Percentiles rank a stretch among this genome's conserved stretches.
Conservation (phyloP, 2,797 vertebrate genomes). For the Strix occidentalis region DNA sequence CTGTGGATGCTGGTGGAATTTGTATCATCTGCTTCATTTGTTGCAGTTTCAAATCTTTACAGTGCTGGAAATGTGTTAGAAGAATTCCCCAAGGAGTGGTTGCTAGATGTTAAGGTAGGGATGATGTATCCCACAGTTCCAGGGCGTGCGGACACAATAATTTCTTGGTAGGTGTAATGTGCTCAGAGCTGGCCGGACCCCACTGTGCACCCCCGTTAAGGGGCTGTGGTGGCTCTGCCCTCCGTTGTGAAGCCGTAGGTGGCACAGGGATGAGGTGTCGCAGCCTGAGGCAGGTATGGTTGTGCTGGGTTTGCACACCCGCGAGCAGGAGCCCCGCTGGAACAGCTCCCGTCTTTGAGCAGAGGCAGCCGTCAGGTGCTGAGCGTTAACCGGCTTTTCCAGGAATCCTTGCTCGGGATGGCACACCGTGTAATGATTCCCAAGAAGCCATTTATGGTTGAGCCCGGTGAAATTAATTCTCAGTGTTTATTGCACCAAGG, state of each 20-base stretch:
- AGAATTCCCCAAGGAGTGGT: neutral
- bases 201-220: neutral
- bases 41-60: neutral
- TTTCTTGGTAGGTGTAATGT: neutral
- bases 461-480: neutral
- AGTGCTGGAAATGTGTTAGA: neutral
- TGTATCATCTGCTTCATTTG: neutral
- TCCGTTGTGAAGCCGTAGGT: fast-evolving
- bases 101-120: neutral
- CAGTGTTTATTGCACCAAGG: neutral
- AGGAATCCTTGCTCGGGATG: neutral
- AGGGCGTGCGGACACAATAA: neutral
- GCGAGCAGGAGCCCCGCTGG: neutral
- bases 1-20: neutral
- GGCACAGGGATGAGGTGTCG: neutral
- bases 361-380: neutral
- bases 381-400: neutral
- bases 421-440: neutral
- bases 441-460: neutral
- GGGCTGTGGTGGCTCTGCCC: neutral
- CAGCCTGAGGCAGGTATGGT: neutral
- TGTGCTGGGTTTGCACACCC: neutral
- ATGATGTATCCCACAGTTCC: fast-evolving
- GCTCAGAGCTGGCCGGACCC: neutral
- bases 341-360: neutral